Percentiles rank a stretch among this genome's conserved stretches.
phyloP scores from a whole-genome alignment of 2,797 vertebrate genomes.

The Sarcophilus harrisii region DNA sequence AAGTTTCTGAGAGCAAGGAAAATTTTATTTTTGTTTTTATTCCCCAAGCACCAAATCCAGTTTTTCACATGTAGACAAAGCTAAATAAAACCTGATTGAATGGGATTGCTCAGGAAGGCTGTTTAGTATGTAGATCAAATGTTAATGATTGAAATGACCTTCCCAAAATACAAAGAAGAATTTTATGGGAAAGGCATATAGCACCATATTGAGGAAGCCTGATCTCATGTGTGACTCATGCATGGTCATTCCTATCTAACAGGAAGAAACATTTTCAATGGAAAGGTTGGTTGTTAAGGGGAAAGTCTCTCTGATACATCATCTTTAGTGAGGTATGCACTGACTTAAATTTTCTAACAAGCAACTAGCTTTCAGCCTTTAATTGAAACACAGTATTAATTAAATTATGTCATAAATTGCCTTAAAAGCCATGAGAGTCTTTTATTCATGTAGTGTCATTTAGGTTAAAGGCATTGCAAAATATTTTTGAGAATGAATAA shows the following conservation, averaged over 20 bases:
- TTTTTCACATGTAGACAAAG: not conserved
- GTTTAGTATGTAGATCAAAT: not conserved
- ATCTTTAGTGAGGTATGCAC: not conserved
- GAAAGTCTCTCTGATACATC: not conserved
- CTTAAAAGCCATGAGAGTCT: slow-evolving; percentile 30
- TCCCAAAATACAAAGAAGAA: not conserved
- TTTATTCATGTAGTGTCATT: slow-evolving; percentile 30
- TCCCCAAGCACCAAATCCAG: not conserved
- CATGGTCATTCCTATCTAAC: not conserved
- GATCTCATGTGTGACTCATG: not conserved
- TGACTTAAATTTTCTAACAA: slow-evolving; percentile 1
- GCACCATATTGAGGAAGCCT: not conserved
- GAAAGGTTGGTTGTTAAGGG: not conserved
- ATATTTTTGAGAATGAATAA: slow-evolving; percentile 7
- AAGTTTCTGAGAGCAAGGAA: not conserved
- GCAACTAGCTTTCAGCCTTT: slow-evolving; percentile 4
- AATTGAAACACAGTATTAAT: slow-evolving; percentile 34
- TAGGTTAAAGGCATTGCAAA: slow-evolving; percentile 8
- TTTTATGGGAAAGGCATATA: slow-evolving; percentile 27
- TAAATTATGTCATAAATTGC: slow-evolving; percentile 37
- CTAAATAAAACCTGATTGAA: not conserved
- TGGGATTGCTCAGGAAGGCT: not conserved
- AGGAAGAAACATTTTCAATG: slow-evolving; percentile 4
- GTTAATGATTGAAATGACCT: not conserved
- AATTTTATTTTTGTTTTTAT: not conserved